Base-by-base conservation (phyloP, 2,888 invertebrate genomes). In the Cryptocephalus moraei region DNA sequence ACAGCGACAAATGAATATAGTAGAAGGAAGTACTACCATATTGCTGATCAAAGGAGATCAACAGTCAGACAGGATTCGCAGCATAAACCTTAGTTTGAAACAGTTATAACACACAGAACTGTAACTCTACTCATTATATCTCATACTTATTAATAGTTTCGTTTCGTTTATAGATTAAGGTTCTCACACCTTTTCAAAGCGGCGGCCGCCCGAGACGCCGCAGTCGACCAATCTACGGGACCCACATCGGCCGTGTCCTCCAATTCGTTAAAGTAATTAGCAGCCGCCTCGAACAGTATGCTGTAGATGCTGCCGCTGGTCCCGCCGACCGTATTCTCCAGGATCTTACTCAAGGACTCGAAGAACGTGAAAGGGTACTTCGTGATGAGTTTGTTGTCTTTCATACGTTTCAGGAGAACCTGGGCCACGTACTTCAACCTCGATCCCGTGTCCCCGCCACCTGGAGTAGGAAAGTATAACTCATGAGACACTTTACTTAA, bases 301-400 rank as follows among this genome's bases (percentile, higher is more conserved):
- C 85, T 81, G 71, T 89, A 90, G 40, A 91, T 73, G 1, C 84
- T 89, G 1, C 90, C 90, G 0, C 86, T 82, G 0, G 86, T 82
- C 1, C 91, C 89, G 1, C 87, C 88, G 79, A 89, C 84, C 41
- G 74, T 72, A 12, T 75, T 76, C 62, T 87, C 86, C 0, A 83
- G 80, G 8, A 83, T 72, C 53, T 76, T 75, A 0, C 81, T 78
- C 39, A 71, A 45, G 31, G 57, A 55, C 47, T 63, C 60, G 39
- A 71, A 65, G 45, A 68, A 62, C 8, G 62, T 58, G 52, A 63
- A 67, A 1, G 68, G 67, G 52, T 60, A 61, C 9, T 55, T 49
- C 9, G 51, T 45, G 32, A 61, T 54, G 2, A 70, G 32, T 48
- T 60, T 62, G 8, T 61, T 55, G 6, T 50, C 47, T 13, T 54